phyloP scores from a whole-genome alignment of 1,140 invertebrate genomes.

The Macrosteles quadrilineatus region DNA sequence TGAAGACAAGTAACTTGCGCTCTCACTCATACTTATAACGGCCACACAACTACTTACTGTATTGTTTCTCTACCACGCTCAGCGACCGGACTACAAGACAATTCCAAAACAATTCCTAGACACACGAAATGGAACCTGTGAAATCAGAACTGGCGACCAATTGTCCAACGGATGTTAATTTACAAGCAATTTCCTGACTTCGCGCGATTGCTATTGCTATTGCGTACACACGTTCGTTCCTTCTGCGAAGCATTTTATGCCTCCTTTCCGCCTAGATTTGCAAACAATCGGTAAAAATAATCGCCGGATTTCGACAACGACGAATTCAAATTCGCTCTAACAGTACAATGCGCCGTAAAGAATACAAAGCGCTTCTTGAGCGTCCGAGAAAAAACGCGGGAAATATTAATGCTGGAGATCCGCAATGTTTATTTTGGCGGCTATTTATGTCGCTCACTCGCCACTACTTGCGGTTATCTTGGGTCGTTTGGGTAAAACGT shows the following conservation, averaged over 20 bases:
- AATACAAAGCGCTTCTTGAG: background rate
- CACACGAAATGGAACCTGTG: background rate
- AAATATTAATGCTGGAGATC: no score
- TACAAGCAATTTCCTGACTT: conserved; percentile 28
- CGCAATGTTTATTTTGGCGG: no score
- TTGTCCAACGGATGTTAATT: conserved; percentile 24
- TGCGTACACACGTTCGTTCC: conserved; percentile 14
- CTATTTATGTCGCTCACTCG: no score
- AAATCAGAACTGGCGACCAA: conserved; percentile 3
- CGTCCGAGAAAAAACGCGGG: no score
- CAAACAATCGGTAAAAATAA: conserved; percentile 23
- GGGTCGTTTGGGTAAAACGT: no score
- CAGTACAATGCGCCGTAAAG: conserved; percentile 7
- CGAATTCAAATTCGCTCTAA: background rate
- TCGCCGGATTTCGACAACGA: background rate
- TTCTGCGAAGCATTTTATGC: conserved; percentile 21
- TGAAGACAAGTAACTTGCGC: no score
- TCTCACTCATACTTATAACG: no score
- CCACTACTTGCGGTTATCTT: no score
- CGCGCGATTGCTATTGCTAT: conserved; percentile 13
- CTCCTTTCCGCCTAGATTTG: conserved; percentile 2
- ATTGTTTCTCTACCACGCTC: no score
- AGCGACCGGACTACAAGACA: no score
- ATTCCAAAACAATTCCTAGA: no score
- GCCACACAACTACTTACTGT: no score